These are phyloP conservation scores for Aspidiotus rigidus DNA, from an alignment of 2,888 invertebrate species.

Conservation along the genomic window DNA sequence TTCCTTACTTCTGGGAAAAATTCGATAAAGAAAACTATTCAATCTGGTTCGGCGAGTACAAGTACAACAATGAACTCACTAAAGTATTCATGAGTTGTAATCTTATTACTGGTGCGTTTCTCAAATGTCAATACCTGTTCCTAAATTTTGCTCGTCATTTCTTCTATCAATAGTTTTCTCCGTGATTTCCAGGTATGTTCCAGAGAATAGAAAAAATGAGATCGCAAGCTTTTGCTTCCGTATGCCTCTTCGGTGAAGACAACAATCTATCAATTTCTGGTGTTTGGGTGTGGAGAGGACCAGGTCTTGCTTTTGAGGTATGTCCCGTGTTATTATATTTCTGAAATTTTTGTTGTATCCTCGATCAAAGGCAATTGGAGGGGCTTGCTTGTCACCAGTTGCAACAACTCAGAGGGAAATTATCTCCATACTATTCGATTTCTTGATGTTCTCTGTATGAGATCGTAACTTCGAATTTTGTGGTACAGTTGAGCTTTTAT, in stretches of 20 bases:
- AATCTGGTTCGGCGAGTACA: slow-evolving; percentile 96
- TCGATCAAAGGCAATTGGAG: slow-evolving; percentile 31
- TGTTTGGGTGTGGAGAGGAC: slow-evolving; percentile 97
- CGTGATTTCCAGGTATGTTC: slow-evolving; percentile 69
- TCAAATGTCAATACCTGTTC: slow-evolving; percentile 6
- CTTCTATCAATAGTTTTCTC: neutral
- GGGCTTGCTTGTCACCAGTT: slow-evolving; percentile 1
- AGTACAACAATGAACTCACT: slow-evolving; percentile 82
- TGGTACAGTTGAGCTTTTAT: neutral
- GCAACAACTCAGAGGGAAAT: slow-evolving; percentile 31
- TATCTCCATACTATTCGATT: neutral
- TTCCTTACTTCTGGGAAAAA: slow-evolving; percentile 97
- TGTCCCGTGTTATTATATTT: neutral
- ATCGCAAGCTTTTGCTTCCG: slow-evolving; percentile 89
- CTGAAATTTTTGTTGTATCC: neutral
- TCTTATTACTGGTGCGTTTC: slow-evolving; percentile 68
- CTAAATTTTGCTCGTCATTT: neutral
- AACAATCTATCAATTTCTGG: slow-evolving; percentile 89
- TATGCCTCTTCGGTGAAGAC: slow-evolving; percentile 86
- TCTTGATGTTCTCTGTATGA: neutral
- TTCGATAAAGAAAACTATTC: slow-evolving; percentile 94
- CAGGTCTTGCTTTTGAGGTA: slow-evolving; percentile 78
- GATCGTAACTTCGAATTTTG: neutral
- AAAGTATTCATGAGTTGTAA: slow-evolving; percentile 98
- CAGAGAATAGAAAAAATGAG: slow-evolving; percentile 97